Conservation (phyloP, 2,888 invertebrate genomes). For the Dryocosmus kuriphilus region DNA sequence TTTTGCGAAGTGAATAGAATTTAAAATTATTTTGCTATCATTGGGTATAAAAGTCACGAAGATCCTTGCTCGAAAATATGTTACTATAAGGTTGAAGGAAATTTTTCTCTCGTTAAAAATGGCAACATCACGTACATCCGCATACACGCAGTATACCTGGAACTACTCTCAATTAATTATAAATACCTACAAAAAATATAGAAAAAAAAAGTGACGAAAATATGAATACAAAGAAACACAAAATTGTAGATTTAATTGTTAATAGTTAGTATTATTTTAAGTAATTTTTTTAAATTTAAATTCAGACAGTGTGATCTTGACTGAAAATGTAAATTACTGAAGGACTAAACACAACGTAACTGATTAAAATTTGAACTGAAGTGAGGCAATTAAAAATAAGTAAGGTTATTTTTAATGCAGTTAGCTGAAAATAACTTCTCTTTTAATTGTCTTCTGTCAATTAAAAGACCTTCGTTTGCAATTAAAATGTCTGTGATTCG, state of each 20-base stretch:
- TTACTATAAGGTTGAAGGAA: conserved; percentile 1
- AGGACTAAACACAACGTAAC: too few species aligned
- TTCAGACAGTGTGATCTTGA: too few species aligned
- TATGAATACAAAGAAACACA: too few species aligned
- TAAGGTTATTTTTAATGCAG: too few species aligned
- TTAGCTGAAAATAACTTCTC: neutral
- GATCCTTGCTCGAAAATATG: conserved; percentile 1
- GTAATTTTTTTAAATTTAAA: too few species aligned
- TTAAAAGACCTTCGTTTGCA: neutral
- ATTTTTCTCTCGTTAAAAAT: neutral
- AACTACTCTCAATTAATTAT: neutral
- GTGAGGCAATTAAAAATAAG: too few species aligned
- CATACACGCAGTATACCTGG: neutral
- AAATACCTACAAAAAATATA: neutral
- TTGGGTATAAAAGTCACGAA: conserved; percentile 25
- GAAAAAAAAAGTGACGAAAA: too few species aligned
- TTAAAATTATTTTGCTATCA: conserved; percentile 10
- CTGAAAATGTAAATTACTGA: too few species aligned
- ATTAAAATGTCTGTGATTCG: too few species aligned
- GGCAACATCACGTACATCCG: conserved; percentile 8
- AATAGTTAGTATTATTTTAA: too few species aligned
- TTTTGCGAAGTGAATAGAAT: conserved; percentile 12
- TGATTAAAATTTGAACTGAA: too few species aligned
- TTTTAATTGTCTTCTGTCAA: neutral
- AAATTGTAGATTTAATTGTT: too few species aligned